Percentiles rank a stretch among this genome's conserved stretches.
Conservation (phyloP, 53 echinoderm and acorn worm species). For the Luidia sarsii region DNA sequence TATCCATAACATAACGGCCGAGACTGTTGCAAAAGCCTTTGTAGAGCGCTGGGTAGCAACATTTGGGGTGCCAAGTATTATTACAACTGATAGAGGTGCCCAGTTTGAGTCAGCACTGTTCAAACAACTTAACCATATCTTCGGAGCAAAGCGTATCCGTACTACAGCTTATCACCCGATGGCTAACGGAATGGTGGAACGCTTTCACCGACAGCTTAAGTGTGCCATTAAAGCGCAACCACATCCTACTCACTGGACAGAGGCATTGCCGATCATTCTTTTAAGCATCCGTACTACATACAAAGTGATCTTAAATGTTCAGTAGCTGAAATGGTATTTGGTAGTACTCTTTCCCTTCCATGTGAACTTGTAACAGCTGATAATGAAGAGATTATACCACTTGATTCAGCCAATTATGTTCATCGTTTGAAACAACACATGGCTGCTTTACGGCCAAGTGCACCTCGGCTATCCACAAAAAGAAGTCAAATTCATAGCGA, state of each 20-base stretch:
- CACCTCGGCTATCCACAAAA: background rate
- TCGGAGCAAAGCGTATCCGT: conserved; percentile 49
- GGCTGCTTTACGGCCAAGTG: conserved; percentile 15
- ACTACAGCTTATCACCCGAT: conserved; percentile 68
- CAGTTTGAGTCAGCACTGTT: conserved; percentile 69
- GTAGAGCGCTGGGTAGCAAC: conserved; percentile 49
- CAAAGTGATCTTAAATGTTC: conserved; percentile 34
- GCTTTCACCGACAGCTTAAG: conserved; percentile 63
- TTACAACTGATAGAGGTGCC: conserved; percentile 67
- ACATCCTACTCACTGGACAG: conserved; percentile 49
- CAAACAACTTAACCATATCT: background rate
- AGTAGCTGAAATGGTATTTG: conserved; percentile 63
- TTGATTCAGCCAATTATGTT: no score
- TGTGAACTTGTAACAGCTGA: no score
- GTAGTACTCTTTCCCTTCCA: conserved; percentile 54
- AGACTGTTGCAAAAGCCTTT: conserved; percentile 63
- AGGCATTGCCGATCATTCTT: conserved; percentile 36
- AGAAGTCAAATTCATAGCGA: background rate
- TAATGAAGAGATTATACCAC: no score
- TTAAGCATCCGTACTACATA: conserved; percentile 44
- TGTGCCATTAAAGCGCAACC: conserved; percentile 49
- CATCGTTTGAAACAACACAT: conserved; percentile 52
- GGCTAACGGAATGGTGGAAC: conserved; percentile 55
- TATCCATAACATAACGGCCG: conserved; percentile 59
- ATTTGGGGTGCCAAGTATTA: conserved; percentile 44